Percentiles rank a stretch among this genome's conserved stretches.
phyloP scores from a whole-genome alignment of 2,797 vertebrate species.

The Knipowitschia caucasica region DNA sequence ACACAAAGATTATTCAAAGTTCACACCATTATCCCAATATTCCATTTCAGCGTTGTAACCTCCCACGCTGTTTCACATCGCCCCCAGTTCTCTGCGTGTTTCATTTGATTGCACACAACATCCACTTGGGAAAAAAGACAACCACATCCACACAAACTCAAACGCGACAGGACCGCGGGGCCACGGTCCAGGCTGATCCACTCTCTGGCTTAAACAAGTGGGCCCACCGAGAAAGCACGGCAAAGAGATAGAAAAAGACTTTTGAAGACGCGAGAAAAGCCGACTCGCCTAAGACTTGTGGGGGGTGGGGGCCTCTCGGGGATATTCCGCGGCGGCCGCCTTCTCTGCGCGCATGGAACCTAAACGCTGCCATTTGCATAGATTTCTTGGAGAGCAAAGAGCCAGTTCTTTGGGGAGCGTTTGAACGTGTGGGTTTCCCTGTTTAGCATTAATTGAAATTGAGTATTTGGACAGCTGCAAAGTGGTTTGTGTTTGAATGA shows the following conservation, averaged over 20 bases:
- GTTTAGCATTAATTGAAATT: conserved; percentile 72
- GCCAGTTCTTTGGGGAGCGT: conserved; percentile 59
- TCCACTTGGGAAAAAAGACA: background rate
- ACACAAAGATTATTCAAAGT: background rate
- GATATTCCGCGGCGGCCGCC: conserved; percentile 48
- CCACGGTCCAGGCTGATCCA: conserved; percentile 33
- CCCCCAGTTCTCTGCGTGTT: conserved; percentile 23
- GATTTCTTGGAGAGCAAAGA: conserved; percentile 49
- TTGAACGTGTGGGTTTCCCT: conserved; percentile 71
- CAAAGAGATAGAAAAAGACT: background rate
- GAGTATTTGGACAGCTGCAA: conserved; percentile 74
- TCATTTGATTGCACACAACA: conserved; percentile 29
- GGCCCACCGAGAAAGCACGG: conserved; percentile 21
- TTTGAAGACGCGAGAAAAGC: conserved; percentile 46
- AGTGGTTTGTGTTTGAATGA: conserved; percentile 69
- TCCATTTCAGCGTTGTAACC: conserved; percentile 11
- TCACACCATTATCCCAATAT: background rate
- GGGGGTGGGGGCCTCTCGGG: conserved; percentile 42
- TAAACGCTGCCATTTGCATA: conserved; percentile 70
- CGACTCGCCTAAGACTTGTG: conserved; percentile 46
- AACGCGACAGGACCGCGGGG: background rate
- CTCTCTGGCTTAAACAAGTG: conserved; percentile 26
- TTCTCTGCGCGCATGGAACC: conserved; percentile 44
- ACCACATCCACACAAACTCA: conserved; percentile 2
- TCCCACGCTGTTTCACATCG: conserved; percentile 29